These are phyloP conservation scores for Acronicta alni DNA, from an alignment of 2,888 invertebrate species.

Conservation along the genomic window DNA sequence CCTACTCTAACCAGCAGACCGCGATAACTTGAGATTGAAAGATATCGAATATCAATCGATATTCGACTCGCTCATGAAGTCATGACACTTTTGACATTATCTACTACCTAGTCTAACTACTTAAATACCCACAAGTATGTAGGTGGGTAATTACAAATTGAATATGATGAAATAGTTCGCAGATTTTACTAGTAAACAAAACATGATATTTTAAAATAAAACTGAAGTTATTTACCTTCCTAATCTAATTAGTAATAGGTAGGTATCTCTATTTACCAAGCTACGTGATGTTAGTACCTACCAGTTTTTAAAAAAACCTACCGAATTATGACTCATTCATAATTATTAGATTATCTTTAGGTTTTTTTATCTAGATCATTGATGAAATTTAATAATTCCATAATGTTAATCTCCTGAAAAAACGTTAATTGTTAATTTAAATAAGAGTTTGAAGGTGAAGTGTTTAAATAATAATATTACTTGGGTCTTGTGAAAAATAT, in stretches of 20 bases:
- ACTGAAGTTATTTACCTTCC: no score
- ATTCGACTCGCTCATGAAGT: conserved; percentile 21
- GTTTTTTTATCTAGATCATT: no score
- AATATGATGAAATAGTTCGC: conserved; percentile 50
- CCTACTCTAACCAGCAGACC: conserved; percentile 30
- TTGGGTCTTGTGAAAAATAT: conserved; percentile 73
- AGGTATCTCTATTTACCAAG: no score
- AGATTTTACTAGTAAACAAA: conserved; percentile 21
- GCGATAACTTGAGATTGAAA: conserved; percentile 24
- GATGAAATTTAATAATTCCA: no score
- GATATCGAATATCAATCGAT: conserved; percentile 37
- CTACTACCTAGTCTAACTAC: conserved; percentile 12
- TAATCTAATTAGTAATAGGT: no score
- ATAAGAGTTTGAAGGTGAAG: conserved; percentile 51
- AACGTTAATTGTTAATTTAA: conserved; percentile 18
- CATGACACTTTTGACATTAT: not conserved
- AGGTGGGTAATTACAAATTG: conserved; percentile 6
- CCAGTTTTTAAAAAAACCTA: no score
- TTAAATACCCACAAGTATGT: conserved; percentile 4
- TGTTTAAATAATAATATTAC: conserved; percentile 52
- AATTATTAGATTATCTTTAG: no score
- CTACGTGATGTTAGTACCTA: no score
- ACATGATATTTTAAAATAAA: no score
- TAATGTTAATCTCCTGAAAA: not conserved
- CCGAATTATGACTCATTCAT: no score